These are phyloP conservation scores for Tachysurus vachellii DNA, from an alignment of 2,113 vertebrate genomes.

Conservation along the genomic window DNA sequence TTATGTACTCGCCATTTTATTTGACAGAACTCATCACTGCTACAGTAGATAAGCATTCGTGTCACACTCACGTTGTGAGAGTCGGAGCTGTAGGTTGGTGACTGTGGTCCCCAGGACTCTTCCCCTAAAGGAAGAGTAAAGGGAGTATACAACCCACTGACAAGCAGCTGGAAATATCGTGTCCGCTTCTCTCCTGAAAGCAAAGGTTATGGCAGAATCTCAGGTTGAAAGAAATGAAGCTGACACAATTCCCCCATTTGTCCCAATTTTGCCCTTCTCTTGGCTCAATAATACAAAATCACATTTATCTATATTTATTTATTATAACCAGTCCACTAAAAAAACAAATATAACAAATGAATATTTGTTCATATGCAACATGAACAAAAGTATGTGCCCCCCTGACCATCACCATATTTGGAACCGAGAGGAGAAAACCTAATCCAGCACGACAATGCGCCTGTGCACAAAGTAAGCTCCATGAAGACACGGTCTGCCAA, in stretches of 20 bases:
- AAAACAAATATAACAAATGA: background rate
- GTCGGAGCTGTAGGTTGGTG: constrained; percentile 76
- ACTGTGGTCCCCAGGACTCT: constrained; percentile 71
- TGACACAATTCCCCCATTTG: background rate
- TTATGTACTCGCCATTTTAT: background rate
- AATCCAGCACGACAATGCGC: background rate
- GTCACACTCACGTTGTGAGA: constrained; percentile 75
- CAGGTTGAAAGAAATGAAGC: background rate
- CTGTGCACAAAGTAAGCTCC: too few relatives aligned
- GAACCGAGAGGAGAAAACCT: background rate
- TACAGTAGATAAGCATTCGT: background rate
- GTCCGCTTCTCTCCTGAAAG: constrained; percentile 87
- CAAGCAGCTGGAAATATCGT: constrained; percentile 87
- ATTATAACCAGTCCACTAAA: background rate
- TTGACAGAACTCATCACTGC: background rate
- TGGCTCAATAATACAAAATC: background rate
- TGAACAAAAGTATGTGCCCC: background rate
- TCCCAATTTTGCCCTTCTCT: background rate
- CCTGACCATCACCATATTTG: background rate
- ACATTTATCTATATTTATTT: background rate
- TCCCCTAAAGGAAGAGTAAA: constrained; percentile 86
- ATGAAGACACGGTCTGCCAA: too few relatives aligned
- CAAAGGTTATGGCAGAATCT: background rate
- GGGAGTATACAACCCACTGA: constrained; percentile 87
- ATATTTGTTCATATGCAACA: background rate